phyloP scores from a whole-genome alignment of 1,140 invertebrate genomes.

The Mactra quadrangularis region DNA sequence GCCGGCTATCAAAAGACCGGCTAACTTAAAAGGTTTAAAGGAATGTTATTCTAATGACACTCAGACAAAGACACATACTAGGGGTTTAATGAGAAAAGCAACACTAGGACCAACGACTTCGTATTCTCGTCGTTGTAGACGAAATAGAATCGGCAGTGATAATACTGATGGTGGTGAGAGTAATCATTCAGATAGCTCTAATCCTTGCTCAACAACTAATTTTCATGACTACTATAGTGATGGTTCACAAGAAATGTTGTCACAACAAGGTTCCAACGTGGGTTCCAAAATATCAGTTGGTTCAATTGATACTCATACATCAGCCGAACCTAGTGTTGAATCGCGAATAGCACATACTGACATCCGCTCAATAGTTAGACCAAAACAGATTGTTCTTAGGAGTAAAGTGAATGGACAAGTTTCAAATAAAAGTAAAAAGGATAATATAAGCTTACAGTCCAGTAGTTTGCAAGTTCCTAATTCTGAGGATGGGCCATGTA shows the following conservation, averaged over 20 bases:
- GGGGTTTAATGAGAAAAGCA: constrained; percentile 56
- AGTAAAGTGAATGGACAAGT: constrained; percentile 57
- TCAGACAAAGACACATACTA: not conserved
- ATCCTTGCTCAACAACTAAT: constrained; percentile 71
- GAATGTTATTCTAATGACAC: constrained; percentile 57
- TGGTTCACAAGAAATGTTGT: constrained; percentile 54
- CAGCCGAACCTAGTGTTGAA: constrained; percentile 59
- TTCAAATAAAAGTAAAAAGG: constrained; percentile 4
- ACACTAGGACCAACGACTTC: constrained; percentile 57
- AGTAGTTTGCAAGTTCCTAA: constrained; percentile 52
- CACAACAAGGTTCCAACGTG: not conserved
- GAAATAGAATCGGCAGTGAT: constrained; percentile 30
- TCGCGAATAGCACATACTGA: constrained; percentile 69
- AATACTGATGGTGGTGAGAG: constrained; percentile 55
- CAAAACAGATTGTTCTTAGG: constrained; percentile 60
- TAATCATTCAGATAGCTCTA: constrained; percentile 70
- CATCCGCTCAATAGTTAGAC: constrained; percentile 71
- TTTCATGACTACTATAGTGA: constrained; percentile 60
- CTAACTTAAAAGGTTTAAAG: constrained; percentile 56
- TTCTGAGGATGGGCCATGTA: constrained; percentile 32
- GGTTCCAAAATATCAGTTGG: constrained; percentile 43
- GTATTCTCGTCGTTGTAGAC: constrained; percentile 48
- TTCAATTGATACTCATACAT: not conserved
- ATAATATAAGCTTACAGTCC: constrained; percentile 22
- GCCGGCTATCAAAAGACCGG: constrained; percentile 43